A percentile compares a stretch with the other conserved stretches of the same genome.
These are phyloP conservation scores for Scrobipalpa atriplicella DNA, from an alignment of 2,888 invertebrate genomes.

Conservation along the genomic window DNA sequence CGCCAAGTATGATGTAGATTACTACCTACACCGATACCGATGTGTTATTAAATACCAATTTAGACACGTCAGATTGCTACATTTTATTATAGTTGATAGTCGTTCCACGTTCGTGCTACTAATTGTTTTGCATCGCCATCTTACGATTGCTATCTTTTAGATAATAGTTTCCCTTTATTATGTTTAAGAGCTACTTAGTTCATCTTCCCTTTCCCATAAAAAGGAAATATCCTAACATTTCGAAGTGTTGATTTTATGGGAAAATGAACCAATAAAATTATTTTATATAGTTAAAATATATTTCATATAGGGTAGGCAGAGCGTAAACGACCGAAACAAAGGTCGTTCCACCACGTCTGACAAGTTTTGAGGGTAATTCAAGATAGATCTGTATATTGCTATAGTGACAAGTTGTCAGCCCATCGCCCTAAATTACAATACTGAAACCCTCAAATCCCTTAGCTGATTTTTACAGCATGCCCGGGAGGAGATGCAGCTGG, in stretches of 20 bases:
- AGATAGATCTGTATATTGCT: too few relatives aligned
- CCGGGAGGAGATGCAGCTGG: too few relatives aligned
- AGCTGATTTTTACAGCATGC: too few relatives aligned
- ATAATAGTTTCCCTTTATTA: background rate
- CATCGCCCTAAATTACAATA: too few relatives aligned
- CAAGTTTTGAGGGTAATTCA: too few relatives aligned
- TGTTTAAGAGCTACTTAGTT: background rate
- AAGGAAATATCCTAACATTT: background rate
- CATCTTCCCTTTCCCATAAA: background rate
- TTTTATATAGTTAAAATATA: too few relatives aligned
- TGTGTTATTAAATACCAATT: constrained; percentile 20
- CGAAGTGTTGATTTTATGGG: background rate
- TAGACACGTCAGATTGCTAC: constrained; percentile 8
- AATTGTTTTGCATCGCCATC: constrained; percentile 4
- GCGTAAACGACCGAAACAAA: too few relatives aligned
- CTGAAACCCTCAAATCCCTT: too few relatives aligned
- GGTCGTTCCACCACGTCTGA: too few relatives aligned
- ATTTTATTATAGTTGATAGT: background rate
- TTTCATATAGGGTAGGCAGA: too few relatives aligned
- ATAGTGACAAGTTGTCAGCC: too few relatives aligned
- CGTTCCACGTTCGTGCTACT: background rate
- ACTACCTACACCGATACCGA: background rate
- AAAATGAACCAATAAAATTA: background rate
- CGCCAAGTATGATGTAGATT: too few relatives aligned
- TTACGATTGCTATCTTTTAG: background rate